Evolutionary conservation across 2,797 vertebrate species (phyloP), one percentile per base, ranked within the genome.

Genomic region (Myotis pilosus): DNA sequence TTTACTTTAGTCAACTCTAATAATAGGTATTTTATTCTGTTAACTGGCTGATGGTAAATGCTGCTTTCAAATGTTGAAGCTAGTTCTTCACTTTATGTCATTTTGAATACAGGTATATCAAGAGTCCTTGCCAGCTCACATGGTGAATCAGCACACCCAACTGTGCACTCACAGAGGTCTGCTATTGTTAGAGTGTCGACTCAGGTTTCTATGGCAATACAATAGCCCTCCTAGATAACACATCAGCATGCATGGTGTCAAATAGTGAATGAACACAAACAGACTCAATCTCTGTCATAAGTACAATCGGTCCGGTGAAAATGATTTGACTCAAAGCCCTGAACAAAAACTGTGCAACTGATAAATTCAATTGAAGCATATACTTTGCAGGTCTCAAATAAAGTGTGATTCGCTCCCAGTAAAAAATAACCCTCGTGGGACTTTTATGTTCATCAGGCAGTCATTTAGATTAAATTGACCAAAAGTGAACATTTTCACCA

Each of bases 251-350:
- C 22, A 20, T 41, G 6, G 10, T 44, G 87, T 83, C 82, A 87
- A 92, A 89, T 33, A 94, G 16, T 49, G 51, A 88, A 83, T 53
- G 53, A 86, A 92, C 23, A 51, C 15, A 64, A 92, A 79, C 74
- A 94, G 80, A 62, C 20, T 86, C 13, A 53, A 86, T 80, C 79
- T 83, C 19, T 79, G 57, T 55, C 80, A 36, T 82, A 89, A 93
- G 57, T 53, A 94, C 55, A 94, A 87, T 89, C 9, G 17, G 38
- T 82, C 81, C 87, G 55, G 55, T 75, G 81, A 93, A 94, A 97
- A 95, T 89, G 68, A 95, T 87, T 92, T 89, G 33, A 92, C 69
- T 96, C 76, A 83, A 95, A 87, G 87, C 30, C 87, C 53, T n/a
- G 47, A 85, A 95, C 68, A 96, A 96, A 96, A 78, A 47, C 84